Base-by-base conservation (phyloP, 1,140 invertebrate genomes). In the Diabrotica virgifera region DNA sequence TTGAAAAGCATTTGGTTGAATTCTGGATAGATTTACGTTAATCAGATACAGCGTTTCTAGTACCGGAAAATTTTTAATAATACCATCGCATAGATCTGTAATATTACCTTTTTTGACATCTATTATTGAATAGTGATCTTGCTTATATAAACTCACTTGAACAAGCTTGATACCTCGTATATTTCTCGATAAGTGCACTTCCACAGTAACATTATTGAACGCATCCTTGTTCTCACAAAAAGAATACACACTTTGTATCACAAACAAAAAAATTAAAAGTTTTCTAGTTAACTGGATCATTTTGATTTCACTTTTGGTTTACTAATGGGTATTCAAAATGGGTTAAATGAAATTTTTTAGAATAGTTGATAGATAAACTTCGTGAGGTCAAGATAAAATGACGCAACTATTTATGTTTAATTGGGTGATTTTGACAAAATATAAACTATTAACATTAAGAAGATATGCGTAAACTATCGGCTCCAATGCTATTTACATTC, bases 31-130 rank as follows among this genome's bases (percentile, higher is more conserved):
- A 57, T 71, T 71, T 6, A 65, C 61, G 38, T 66, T 68, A 10
- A 72, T 68, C 9, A 73, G 52, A 12, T 55, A 52, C 36, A 73
- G 52, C 4, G 13, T 37, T 59, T 70, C 61, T 58, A 72, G 37
- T 36, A 50, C 40, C 5, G 55, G 60, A 37, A 73, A 68, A 51
- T 73, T 68, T 65, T 70, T 70, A 3, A 73, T 63, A 59, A 67
- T 68, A 66, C 70, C 68, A 40, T 69, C 66, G 52, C 72, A 72
- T 37, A 74, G 60, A 9, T 65, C 54, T 1, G 56, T 65, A 13
- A 72, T 56, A 55, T 72, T 74, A 10, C 68, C 65, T 46, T 65
- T 53, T 0, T 54, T 59, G 9, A 72, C 62, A 58, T 74, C 68
- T 50, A 74, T 69, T 6, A 40, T 50, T 46, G 35, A 12, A 37